phyloP scores from a whole-genome alignment of 2,113 vertebrate genomes.

The Odocoileus hemionus region DNA sequence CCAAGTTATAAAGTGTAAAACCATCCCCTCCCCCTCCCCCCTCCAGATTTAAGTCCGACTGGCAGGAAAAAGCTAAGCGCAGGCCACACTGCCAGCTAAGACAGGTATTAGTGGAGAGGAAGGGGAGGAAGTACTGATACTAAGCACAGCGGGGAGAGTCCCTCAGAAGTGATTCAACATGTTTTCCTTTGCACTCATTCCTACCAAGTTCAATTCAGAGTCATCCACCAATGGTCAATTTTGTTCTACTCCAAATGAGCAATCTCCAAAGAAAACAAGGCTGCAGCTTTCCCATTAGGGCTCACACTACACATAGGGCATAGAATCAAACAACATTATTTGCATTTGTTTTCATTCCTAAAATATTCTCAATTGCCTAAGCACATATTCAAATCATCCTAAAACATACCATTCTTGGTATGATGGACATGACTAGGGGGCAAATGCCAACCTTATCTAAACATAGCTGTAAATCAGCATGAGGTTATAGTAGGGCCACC shows the following conservation, averaged over 20 bases:
- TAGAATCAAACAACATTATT: neutral
- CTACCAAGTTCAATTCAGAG: neutral
- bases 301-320: neutral
- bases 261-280: neutral
- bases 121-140: neutral
- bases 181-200: neutral
- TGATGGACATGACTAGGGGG: neutral
- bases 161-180: neutral
- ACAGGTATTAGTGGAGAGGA: neutral
- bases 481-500: neutral
- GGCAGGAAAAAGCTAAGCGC: neutral
- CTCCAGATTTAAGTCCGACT: neutral
- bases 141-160: neutral
- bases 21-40: constrained; percentile 31
- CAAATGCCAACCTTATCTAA: neutral
- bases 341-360: neutral
- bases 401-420: neutral
- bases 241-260: neutral
- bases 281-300: neutral
- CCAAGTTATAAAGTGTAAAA: constrained; percentile 38
- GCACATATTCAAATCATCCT: neutral
- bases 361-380: neutral
- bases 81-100: neutral
- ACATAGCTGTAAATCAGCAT: neutral
- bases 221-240: neutral